phyloP scores from a whole-genome alignment of 2,113 vertebrate genomes.

The Microtus oregoni region DNA sequence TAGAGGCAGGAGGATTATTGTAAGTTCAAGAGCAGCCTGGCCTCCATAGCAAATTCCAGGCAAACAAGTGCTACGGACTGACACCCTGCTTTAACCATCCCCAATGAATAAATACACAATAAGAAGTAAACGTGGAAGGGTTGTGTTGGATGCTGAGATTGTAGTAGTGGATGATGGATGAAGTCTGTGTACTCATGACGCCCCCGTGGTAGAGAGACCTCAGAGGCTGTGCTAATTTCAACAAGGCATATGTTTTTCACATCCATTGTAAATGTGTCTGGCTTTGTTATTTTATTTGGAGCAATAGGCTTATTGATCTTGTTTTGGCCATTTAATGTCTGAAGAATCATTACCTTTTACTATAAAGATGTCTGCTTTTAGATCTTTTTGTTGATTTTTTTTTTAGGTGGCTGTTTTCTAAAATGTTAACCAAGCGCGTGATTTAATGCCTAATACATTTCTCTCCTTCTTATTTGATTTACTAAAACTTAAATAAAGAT shows the following conservation, averaged over 20 bases:
- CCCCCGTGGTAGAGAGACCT: not conserved
- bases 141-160: not conserved
- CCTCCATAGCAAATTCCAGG: not conserved
- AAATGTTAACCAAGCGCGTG: not conserved
- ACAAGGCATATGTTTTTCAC: not conserved
- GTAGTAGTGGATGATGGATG: not conserved
- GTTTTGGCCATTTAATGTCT: not conserved
- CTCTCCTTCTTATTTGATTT: not conserved
- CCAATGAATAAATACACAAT: not conserved
- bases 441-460: conserved; percentile 19
- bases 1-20: not conserved
- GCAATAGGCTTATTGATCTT: not conserved
- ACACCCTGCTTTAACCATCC: too few species aligned
- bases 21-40: not conserved
- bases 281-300: not conserved
- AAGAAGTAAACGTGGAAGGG: not conserved
- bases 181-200: not conserved
- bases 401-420: not conserved
- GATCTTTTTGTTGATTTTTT: not conserved
- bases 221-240: not conserved
- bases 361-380: conserved; percentile 6
- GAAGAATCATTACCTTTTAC: not conserved
- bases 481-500: conserved; percentile 19
- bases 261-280: not conserved
- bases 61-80: not conserved